phyloP scores from a whole-genome alignment of 2,113 vertebrate genomes.

The Gadus macrocephalus region DNA sequence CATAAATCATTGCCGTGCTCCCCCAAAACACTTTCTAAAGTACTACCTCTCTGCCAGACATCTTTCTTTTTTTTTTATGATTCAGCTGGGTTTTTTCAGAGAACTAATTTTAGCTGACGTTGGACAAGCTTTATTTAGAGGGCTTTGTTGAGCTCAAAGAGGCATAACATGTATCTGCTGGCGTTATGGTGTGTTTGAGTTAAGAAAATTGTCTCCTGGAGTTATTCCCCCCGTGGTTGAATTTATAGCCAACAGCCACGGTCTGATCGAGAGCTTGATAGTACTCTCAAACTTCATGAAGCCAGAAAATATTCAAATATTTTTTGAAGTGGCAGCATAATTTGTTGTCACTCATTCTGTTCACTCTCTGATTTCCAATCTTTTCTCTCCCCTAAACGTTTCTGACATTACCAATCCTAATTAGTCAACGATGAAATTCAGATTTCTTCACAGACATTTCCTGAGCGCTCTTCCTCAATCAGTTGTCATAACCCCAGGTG shows the following conservation, averaged over 20 bases:
- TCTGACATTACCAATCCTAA: conserved; percentile 1
- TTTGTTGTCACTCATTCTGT: too few relatives aligned
- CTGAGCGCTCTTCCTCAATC: conserved; percentile 11
- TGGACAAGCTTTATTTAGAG: conserved; percentile 19
- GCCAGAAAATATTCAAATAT: too few relatives aligned
- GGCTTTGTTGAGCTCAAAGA: conserved; percentile 13
- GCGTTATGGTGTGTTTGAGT: neutral
- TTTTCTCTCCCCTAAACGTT: neutral
- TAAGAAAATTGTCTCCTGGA: conserved; percentile 6
- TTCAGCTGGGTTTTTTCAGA: conserved; percentile 44
- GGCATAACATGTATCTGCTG: neutral
- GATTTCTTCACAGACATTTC: conserved; percentile 12
- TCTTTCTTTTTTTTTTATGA: conserved; percentile 22
- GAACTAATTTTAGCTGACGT: conserved; percentile 20
- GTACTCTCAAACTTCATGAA: too few relatives aligned
- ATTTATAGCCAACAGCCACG: too few relatives aligned
- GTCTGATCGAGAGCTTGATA: too few relatives aligned
- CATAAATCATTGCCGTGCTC: conserved; percentile 57
- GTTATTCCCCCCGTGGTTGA: neutral
- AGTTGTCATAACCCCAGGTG: conserved; percentile 36
- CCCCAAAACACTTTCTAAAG: conserved; percentile 31
- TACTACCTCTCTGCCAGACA: neutral
- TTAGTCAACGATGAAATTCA: conserved; percentile 22
- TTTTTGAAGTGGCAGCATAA: too few relatives aligned
- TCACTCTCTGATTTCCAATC: neutral